Base-by-base conservation (phyloP, 2,888 invertebrate species). In the Globia sparganii region DNA sequence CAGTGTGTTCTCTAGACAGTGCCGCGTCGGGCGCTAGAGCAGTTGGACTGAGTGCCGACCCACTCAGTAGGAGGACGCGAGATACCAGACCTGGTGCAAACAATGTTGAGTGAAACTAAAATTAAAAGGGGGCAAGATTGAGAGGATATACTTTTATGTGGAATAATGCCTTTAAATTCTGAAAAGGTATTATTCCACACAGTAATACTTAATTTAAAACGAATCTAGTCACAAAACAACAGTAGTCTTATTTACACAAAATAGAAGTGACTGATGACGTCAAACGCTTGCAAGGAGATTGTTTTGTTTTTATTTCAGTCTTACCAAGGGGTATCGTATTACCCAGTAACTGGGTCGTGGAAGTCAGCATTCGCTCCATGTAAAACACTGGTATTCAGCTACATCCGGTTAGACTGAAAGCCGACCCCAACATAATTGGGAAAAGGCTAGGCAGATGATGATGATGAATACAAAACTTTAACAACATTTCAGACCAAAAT, bases 31-130 rank as follows among this genome's bases (percentile, higher is more conserved):
- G 98, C 43, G 98, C 97, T 79, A 98, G 96, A 59, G 98, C 98
- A 97, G 98, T 98, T 13, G 98, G 98, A 90, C 98, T 98, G 69
- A 98, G 95, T 34, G 98, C 98, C 2, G 98, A 98, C 4, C 98
- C 98, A 89, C 98, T 98, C 87, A 98, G 97, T 86, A 98, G 96
- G 72, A 98, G 97, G 81, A 98, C 98, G 68, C 98, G 97, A 65
- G 97, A 97, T 91, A 98, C 97, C 76, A 98, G 95, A 84, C 98
- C 98, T 98, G 15, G 1, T 21, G 0, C 13, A 72, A 4, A 69
- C 8, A 46, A 6, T 13, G 1, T 1, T 28, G 5, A 2, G 4
- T 37, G 3, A 37, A 5, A 34, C 2, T 53, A 21, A 2, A 18
- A 21, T 13, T 21, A 15, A 18, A n/a, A 75, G 3, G n/a, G 1